Conservation (phyloP, 2,797 vertebrate species). For the Smutsia gigantea region DNA sequence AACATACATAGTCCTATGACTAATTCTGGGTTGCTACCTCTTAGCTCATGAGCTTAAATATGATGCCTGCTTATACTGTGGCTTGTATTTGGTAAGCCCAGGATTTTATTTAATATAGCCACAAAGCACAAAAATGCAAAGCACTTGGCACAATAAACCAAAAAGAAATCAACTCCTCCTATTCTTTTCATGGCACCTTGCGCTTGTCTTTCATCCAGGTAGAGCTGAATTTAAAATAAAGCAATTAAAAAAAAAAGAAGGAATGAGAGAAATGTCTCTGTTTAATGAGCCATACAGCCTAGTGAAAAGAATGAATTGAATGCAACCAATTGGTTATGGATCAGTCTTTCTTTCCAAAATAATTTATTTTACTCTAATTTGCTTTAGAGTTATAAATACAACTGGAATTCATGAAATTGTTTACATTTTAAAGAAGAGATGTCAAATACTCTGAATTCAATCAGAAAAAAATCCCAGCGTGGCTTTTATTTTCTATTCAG, state of each 20-base stretch:
- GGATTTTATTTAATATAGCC: neutral
- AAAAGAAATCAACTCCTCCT: neutral
- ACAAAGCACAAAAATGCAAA: neutral
- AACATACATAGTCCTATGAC: neutral
- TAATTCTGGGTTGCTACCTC: neutral
- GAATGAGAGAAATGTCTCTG: neutral
- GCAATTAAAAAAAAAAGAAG: neutral
- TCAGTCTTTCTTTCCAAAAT: neutral
- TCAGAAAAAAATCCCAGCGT: neutral
- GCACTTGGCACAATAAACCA: too few relatives aligned
- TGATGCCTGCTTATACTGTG: neutral
- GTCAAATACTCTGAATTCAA: neutral
- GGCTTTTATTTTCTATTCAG: constrained; percentile 67
- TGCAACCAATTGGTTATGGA: neutral
- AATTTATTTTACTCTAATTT: constrained; percentile 49
- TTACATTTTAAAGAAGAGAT: constrained; percentile 23
- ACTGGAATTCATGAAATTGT: constrained; percentile 18
- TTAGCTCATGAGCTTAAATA: neutral
- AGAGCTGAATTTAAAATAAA: neutral
- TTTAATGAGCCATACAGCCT: neutral
- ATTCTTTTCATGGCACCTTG: neutral
- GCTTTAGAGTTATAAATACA: constrained; percentile 15
- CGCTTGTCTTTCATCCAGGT: constrained; percentile 27
- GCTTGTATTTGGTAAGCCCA: neutral
- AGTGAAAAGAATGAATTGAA: constrained; percentile 57